Conservation (phyloP, 2,888 invertebrate genomes). For the Agonopterix alstromeriana region DNA sequence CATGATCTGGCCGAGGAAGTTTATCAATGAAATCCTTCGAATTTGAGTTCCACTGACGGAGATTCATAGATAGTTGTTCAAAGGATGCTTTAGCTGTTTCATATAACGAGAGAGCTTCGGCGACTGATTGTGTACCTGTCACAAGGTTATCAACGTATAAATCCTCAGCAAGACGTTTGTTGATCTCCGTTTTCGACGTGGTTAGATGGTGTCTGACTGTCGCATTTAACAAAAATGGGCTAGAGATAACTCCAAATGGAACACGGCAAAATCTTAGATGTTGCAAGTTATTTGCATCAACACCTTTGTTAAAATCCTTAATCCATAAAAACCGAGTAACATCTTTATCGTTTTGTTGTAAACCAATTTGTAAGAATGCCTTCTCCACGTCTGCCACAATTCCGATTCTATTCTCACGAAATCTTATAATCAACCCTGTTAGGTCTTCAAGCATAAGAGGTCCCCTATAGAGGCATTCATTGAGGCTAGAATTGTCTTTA, state of each 20-base stretch:
- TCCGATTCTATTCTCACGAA: conserved; percentile 7
- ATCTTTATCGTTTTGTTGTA: conserved; percentile 8
- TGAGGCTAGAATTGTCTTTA: conserved; percentile 1
- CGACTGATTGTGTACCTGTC: not conserved
- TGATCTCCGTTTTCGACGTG: not conserved
- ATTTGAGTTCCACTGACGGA: conserved; percentile 5
- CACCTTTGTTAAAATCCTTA: conserved; percentile 1
- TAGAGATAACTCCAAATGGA: conserved; percentile 10
- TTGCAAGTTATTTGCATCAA: conserved; percentile 5
- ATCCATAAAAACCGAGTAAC: conserved; percentile 13
- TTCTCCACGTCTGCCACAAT: conserved; percentile 14
- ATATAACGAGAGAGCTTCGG: conserved; percentile 1
- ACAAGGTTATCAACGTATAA: conserved; percentile 9
- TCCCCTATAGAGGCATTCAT: conserved; percentile 5
- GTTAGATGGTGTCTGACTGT: conserved; percentile 1
- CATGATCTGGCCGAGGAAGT: not conserved
- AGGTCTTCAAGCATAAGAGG: conserved; percentile 2
- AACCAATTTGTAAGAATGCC: conserved; percentile 10
- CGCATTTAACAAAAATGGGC: conserved; percentile 7
- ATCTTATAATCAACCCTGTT: conserved; percentile 5
- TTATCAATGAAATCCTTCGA: not conserved
- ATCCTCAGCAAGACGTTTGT: not conserved
- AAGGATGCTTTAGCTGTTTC: not conserved
- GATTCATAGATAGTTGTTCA: conserved; percentile 4
- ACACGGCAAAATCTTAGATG: conserved; percentile 1